Evolutionary conservation across 2,113 vertebrate genomes (phyloP), one percentile per base, ranked within the genome.

Genomic region (Saguinus midas): DNA sequence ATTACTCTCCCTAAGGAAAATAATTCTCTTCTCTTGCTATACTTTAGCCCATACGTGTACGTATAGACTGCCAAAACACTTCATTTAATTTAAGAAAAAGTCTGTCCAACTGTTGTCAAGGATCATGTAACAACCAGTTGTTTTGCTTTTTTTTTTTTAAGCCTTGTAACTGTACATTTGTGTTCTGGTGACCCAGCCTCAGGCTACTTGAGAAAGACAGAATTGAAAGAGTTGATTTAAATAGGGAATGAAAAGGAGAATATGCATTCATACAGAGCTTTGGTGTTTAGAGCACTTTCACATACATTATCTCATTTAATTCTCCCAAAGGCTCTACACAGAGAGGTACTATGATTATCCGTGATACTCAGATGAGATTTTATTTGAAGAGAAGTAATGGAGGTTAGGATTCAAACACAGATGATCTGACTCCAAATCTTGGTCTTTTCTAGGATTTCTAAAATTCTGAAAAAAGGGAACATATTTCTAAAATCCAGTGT

Each of bases 101-200:
- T 95, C 92, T 92, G 70, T 78, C 75, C 80, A 88, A 95, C 95
- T 96, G 90, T 87, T 95, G 87, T 96, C 92, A 95, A 68, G 55
- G 94, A 95, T 97, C 96, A 79, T 61, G 35, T 97, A 97, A 97
- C 94, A 94, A 82, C 81, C 85, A 88, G 76, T 97, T 97, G 96
- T 92, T 94, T 90, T n/a, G 81, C 58, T 82, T 92, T n/a, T 57
- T 79, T 50, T 79, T 86, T 81, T 35, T 37, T 5, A 32, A 87
- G 90, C 23, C 79, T 92, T 88, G 1, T 86, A 86, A 96, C 70
- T 82, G 43, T 91, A 32, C 32, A 4, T 94, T 92, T 97, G 80
- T 95, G 14, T 90, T 89, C 76, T 92, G 66, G 66, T 27, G n/a
- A 82, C 87, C 79, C 73, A 94, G 37, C 5, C 45, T 82, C 94